phyloP scores from a whole-genome alignment of 1,140 invertebrate species.

The Heliconius nattereri region DNA sequence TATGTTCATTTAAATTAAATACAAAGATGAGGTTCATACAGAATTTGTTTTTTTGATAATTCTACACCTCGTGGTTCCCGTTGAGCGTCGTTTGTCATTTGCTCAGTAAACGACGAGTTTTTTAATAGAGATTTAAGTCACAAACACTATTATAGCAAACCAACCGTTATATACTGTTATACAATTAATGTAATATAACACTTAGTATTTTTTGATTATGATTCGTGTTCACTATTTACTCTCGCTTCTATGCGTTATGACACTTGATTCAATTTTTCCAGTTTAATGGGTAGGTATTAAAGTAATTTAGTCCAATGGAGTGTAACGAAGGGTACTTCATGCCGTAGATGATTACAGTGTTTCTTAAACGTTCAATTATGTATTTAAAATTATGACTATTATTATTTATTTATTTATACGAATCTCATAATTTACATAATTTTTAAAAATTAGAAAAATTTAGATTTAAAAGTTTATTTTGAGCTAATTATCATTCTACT shows the following conservation, averaged over 20 bases:
- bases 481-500: no score
- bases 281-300: slow-evolving; percentile 12
- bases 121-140: no score
- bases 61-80: no score
- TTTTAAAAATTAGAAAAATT: no score
- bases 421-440: no score
- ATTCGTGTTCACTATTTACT: slow-evolving; percentile 2
- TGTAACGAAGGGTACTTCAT: slow-evolving; percentile 15
- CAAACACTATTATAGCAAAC: neutral
- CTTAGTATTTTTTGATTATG: neutral
- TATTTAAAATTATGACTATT: no score
- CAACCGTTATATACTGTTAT: neutral
- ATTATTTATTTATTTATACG: no score
- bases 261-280: slow-evolving; percentile 19
- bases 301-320: slow-evolving; percentile 22
- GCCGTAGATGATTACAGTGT: neutral
- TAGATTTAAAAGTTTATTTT: no score
- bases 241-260: neutral
- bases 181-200: neutral
- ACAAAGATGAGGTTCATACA: neutral
- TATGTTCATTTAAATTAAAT: neutral
- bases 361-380: neutral
- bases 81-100: no score
- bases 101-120: no score
- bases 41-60: neutral